These are phyloP conservation scores for Nomada hirtipes DNA, from an alignment of 2,888 invertebrate species.

Conservation along the genomic window DNA sequence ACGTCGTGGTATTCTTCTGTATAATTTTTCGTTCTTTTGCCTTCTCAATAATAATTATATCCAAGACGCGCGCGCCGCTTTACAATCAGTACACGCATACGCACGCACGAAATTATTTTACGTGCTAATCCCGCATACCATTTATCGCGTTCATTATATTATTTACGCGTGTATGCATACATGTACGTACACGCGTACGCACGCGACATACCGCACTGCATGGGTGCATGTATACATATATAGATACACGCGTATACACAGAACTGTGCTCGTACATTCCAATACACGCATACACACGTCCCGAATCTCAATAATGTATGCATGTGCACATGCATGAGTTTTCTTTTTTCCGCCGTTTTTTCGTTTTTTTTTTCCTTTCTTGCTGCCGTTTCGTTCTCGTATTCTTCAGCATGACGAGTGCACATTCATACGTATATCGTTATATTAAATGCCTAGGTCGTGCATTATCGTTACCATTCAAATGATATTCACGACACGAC, in stretches of 20 bases:
- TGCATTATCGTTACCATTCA: conserved; percentile 51
- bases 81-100: conserved; percentile 66
- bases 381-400: background rate
- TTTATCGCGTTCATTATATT: background rate
- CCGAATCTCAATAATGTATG: conserved; percentile 16
- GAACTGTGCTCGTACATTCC: conserved; percentile 13
- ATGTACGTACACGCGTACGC: conserved; percentile 12
- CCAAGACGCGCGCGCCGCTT: conserved; percentile 67
- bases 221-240: background rate
- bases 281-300: conserved; percentile 34
- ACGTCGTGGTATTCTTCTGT: conserved; percentile 69
- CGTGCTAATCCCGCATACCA: conserved; percentile 43
- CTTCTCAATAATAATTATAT: conserved; percentile 52
- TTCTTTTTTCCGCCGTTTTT: background rate
- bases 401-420: conserved; percentile 15
- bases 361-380: too few relatives aligned
- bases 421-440: conserved; percentile 48
- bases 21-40: conserved; percentile 51
- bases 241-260: conserved; percentile 19
- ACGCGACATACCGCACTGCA: background rate
- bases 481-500: conserved; percentile 49
- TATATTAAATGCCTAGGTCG: conserved; percentile 44
- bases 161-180: conserved; percentile 19
- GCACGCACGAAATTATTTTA: conserved; percentile 47
- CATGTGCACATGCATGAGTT: conserved; percentile 29